Base-by-base conservation (phyloP, 2,797 vertebrate genomes). In the Euthynnus affinis region DNA sequence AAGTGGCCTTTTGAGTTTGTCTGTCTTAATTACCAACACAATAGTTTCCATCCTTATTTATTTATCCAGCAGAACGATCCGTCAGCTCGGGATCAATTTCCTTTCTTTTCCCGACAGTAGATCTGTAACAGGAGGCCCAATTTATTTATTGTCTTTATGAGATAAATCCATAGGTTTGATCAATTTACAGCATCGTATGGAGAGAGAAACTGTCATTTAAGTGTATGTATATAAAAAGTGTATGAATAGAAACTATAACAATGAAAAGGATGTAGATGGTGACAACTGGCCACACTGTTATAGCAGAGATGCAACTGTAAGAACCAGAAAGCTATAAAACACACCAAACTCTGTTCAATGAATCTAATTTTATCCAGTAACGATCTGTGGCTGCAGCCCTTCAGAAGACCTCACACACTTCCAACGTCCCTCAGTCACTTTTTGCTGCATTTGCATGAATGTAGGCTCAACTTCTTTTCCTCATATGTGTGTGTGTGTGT, bases 161-260 rank as follows among this genome's bases (percentile, higher is more conserved):
- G 17, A 8, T n/a, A n/a, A 74, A 86, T 83, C 71, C 66, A 70
- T 76, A 27, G 52, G 62, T 65, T 66, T 63, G n/a, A 72, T 83
- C 32, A 52, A 13, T 65, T 79, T 27, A 56, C 8, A 18, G 34
- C 15, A 12, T 71, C 40, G 37, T 53, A 7, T 20, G n/a, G n/a
- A 44, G 20, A 34, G 61, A 46, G 32, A n/a, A 29, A n/a, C 27
- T 53, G 3, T 3, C 48, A 32, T 52, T 55, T 20, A 18, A 56
- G 37, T 29, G 27, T 29, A 29, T 29, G 27, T 29, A 29, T 29
- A 29, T n/a, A 29, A 29, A 29, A 29, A 29, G 27, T 5, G 27
- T 29, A 37, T 5, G n/a, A 1, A 27, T 37, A n/a, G 22, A 22
- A 32, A 27, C 52, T 22, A 52, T 9, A 5, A 13, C 13, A 67